These are phyloP conservation scores for Cynodonichthys magdalenae DNA, from an alignment of 2,797 vertebrate genomes.

Conservation along the genomic window DNA sequence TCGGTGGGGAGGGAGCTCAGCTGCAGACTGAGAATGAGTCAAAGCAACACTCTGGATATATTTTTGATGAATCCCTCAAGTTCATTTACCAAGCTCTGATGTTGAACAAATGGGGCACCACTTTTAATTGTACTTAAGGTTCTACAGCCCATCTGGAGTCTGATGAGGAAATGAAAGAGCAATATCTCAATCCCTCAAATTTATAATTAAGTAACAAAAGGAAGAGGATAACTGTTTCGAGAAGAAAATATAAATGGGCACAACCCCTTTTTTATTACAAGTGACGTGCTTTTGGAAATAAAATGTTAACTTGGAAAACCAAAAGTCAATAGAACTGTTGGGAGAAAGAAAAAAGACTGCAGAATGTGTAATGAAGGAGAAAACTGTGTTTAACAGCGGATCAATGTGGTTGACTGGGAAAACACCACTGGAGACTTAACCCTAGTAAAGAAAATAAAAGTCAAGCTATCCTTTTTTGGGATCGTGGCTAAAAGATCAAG, in stretches of 20 bases:
- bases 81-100: too few species aligned
- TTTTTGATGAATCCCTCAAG: too few species aligned
- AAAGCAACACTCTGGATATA: too few species aligned
- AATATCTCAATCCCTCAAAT: too few species aligned
- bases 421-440: conserved; percentile 33
- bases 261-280: background rate
- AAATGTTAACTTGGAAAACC: conserved; percentile 14
- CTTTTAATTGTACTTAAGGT: background rate
- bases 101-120: too few species aligned
- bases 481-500: conserved; percentile 15
- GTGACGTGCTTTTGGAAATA: conserved; percentile 10
- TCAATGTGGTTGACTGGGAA: conserved; percentile 39
- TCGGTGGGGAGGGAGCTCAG: too few species aligned
- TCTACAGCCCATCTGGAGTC: conserved; percentile 10
- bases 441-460: conserved; percentile 28
- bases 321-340: conserved; percentile 5
- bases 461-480: conserved; percentile 33
- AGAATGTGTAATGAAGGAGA: conserved; percentile 26
- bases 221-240: background rate
- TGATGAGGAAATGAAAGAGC: conserved; percentile 6
- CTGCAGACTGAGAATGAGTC: too few species aligned
- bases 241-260: conserved; percentile 7
- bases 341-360: conserved; percentile 8
- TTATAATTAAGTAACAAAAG: background rate
- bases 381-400: conserved; percentile 40